Percentiles rank a stretch among this genome's conserved stretches.
These are phyloP conservation scores for Eulemur macaco DNA, from an alignment of 2,113 vertebrate species.

Conservation along the genomic window DNA sequence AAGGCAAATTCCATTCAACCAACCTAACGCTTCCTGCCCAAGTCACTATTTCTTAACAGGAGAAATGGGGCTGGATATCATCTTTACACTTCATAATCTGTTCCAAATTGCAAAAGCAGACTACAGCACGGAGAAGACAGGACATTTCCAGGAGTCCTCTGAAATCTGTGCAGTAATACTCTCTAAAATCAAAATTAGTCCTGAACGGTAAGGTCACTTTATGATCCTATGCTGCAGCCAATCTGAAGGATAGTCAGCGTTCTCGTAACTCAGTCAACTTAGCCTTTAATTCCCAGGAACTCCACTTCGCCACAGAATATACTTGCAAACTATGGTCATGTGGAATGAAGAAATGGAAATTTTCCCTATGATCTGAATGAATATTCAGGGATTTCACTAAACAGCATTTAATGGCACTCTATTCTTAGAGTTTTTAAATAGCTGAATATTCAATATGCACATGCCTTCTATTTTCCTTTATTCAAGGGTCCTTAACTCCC, in stretches of 20 bases:
- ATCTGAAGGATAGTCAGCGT: conserved; percentile 10
- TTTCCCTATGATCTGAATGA: conserved; percentile 70
- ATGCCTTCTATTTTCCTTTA: conserved; percentile 73
- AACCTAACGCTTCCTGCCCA: conserved; percentile 76
- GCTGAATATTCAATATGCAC: conserved; percentile 73
- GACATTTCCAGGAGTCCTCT: conserved; percentile 4
- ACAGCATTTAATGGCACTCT: conserved; percentile 74
- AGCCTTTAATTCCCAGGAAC: neutral
- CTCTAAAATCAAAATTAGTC: conserved; percentile 59
- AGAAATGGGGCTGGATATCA: conserved; percentile 52
- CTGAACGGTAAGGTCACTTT: neutral
- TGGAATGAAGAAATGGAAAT: conserved; percentile 54
- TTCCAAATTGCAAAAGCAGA: conserved; percentile 53
- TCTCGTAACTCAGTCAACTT: conserved; percentile 27
- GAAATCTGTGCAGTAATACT: conserved; percentile 67
- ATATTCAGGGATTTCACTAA: conserved; percentile 72
- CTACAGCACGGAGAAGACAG: neutral
- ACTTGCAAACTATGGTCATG: conserved; percentile 41
- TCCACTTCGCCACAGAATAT: neutral
- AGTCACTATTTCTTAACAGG: conserved; percentile 63
- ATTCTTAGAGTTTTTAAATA: conserved; percentile 72
- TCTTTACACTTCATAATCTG: conserved; percentile 61
- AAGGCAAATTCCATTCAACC: conserved; percentile 77
- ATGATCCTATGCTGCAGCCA: conserved; percentile 29
- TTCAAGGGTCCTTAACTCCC: conserved; percentile 54